Percentiles rank a stretch among this genome's conserved stretches.
phyloP scores from a whole-genome alignment of 2,888 invertebrate species.

The Archaeoteleia sp. region DNA sequence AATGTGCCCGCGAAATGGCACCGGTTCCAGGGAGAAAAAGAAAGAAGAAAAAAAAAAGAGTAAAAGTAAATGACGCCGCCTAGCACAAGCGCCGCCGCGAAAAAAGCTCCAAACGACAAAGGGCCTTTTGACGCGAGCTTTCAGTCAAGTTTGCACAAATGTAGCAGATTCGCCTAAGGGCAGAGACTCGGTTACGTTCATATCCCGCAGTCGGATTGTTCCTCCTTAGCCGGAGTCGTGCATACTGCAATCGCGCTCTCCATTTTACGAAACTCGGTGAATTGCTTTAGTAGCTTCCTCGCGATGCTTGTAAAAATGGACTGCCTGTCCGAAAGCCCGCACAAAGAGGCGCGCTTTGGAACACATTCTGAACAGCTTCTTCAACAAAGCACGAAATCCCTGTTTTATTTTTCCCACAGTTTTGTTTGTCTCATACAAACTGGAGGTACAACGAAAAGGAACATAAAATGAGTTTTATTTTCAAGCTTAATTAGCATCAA shows the following conservation, averaged over 20 bases:
- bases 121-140: conserved; percentile 41
- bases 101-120: conserved; percentile 31
- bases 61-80: conserved; percentile 2
- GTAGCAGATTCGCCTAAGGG: conserved; percentile 26
- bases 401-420: no score
- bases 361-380: conserved; percentile 17
- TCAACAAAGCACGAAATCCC: conserved; percentile 10
- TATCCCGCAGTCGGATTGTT: conserved; percentile 41
- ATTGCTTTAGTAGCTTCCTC: conserved; percentile 27
- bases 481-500: no score
- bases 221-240: conserved; percentile 20
- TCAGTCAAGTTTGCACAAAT: conserved; percentile 35
- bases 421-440: no score
- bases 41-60: not conserved
- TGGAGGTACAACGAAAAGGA: no score
- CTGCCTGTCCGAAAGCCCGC: conserved; percentile 15
- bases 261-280: conserved; percentile 19
- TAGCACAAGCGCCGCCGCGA: conserved; percentile 4
- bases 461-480: no score
- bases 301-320: conserved; percentile 36
- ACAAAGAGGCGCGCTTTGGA: conserved; percentile 27
- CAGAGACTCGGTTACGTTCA: conserved; percentile 32
- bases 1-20: conserved; percentile 1
- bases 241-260: conserved; percentile 15
- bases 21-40: conserved; percentile 4